phyloP scores from a whole-genome alignment of 1,140 invertebrate species.

The Drosophila littoralis region DNA sequence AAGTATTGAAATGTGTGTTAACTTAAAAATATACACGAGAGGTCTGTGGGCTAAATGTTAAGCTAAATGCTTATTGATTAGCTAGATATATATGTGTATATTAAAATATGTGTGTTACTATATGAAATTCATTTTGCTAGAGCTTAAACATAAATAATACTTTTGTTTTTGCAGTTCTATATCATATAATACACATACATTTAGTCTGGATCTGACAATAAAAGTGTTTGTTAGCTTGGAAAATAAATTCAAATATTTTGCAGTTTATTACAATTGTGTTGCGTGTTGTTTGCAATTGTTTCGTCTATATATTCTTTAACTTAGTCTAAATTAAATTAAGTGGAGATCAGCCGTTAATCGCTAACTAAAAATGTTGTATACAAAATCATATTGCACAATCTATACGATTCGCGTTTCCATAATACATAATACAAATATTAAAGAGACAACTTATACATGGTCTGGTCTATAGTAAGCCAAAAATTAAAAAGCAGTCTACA shows the following conservation, averaged over 20 bases:
- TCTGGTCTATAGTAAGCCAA: constrained; percentile 52
- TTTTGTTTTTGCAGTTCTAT: constrained; percentile 48
- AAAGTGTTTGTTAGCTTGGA: constrained; percentile 44
- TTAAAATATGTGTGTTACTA: constrained; percentile 44
- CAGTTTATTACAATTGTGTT: constrained; percentile 61
- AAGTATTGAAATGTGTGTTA: constrained; percentile 31
- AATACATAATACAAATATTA: constrained; percentile 30
- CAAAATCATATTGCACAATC: constrained; percentile 75
- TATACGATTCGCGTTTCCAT: constrained; percentile 61
- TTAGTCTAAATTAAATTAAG: constrained; percentile 71
- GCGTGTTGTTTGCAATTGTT: constrained; percentile 28
- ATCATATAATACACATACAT: not conserved
- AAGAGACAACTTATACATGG: constrained; percentile 50
- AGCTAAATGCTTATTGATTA: not conserved
- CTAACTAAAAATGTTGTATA: constrained; percentile 59
- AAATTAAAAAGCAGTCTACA: constrained; percentile 65
- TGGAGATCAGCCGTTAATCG: constrained; percentile 74
- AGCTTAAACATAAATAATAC: constrained; percentile 77
- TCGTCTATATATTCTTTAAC: constrained; percentile 21
- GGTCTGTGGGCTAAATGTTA: not conserved
- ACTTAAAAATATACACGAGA: constrained; percentile 9
- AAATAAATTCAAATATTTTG: constrained; percentile 58
- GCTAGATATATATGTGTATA: not conserved
- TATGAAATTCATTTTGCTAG: constrained; percentile 69
- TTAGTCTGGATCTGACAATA: constrained; percentile 45